phyloP scores from a whole-genome alignment of 2,113 vertebrate species.

The Petromus typicus region DNA sequence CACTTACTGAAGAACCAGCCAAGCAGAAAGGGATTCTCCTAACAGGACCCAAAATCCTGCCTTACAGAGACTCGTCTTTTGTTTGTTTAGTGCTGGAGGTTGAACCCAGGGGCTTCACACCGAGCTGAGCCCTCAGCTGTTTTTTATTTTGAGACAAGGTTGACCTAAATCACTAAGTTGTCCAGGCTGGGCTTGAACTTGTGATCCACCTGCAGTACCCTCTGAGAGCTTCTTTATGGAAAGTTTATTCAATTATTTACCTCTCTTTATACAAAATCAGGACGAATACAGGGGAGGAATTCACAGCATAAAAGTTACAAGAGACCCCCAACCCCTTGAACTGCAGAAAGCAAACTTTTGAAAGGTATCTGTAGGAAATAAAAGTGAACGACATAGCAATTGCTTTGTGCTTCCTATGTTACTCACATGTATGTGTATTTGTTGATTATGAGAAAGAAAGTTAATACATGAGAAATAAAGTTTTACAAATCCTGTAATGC shows the following conservation, averaged over 20 bases:
- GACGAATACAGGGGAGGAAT: neutral
- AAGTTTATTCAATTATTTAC: neutral
- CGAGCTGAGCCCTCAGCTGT: neutral
- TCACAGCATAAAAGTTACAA: neutral
- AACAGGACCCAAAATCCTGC: neutral
- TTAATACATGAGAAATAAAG: neutral
- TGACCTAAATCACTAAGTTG: neutral
- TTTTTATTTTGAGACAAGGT: neutral
- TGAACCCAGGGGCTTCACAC: neutral
- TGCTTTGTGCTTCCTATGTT: neutral
- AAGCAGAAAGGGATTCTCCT: neutral
- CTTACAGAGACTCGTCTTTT: neutral
- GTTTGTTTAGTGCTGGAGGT: neutral
- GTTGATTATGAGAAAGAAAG: slow-evolving; percentile 5
- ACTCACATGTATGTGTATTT: neutral
- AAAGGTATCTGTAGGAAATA: slow-evolving; percentile 21
- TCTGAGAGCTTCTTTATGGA: neutral
- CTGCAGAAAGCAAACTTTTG: neutral
- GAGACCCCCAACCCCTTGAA: no score
- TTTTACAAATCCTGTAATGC: neutral
- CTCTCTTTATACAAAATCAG: neutral
- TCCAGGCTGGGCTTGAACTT: neutral
- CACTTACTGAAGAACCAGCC: neutral
- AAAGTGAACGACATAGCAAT: neutral
- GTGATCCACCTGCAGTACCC: neutral